A percentile compares a stretch with the other conserved stretches of the same genome.
Conservation (phyloP, 2,888 invertebrate genomes). For the Hesperia comma region DNA sequence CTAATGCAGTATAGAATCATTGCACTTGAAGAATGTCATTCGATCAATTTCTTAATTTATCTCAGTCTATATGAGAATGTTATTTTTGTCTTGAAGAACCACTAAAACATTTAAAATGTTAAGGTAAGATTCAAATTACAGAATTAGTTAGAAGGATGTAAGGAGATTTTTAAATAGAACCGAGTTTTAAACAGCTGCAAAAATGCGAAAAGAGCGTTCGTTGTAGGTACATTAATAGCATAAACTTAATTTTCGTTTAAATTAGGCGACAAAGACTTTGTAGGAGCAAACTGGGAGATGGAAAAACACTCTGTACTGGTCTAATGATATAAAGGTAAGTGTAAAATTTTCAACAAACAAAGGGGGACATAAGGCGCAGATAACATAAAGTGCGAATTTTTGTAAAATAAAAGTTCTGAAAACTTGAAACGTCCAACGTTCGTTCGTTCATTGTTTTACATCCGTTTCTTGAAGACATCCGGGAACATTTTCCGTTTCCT, state of each 20-base stretch:
- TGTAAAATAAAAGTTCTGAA: background rate
- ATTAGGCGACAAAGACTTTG: conserved; percentile 1
- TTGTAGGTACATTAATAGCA: conserved; percentile 2
- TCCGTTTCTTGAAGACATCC: too few relatives aligned
- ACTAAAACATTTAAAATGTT: too few relatives aligned
- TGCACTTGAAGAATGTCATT: too few relatives aligned
- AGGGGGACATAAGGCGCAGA: conserved; percentile 10
- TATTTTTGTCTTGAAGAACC: too few relatives aligned
- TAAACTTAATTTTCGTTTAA: conserved; percentile 11
- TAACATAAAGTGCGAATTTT: conserved; percentile 25
- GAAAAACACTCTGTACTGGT: conserved; percentile 3
- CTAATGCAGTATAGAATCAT: too few relatives aligned
- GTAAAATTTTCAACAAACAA: conserved; percentile 25
- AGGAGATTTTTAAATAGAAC: background rate
- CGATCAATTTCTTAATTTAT: too few relatives aligned
- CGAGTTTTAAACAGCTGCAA: background rate
- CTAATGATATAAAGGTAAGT: conserved; percentile 23
- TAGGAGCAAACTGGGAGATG: conserved; percentile 4
- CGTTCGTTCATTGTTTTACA: too few relatives aligned
- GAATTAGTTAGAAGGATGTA: background rate
- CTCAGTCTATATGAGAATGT: too few relatives aligned
- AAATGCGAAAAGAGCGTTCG: background rate
- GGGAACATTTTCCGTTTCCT: too few relatives aligned
- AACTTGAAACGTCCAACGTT: background rate
- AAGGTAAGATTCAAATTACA: too few relatives aligned